phyloP scores from a whole-genome alignment of 2,888 invertebrate species.

The Sesia apiformis region DNA sequence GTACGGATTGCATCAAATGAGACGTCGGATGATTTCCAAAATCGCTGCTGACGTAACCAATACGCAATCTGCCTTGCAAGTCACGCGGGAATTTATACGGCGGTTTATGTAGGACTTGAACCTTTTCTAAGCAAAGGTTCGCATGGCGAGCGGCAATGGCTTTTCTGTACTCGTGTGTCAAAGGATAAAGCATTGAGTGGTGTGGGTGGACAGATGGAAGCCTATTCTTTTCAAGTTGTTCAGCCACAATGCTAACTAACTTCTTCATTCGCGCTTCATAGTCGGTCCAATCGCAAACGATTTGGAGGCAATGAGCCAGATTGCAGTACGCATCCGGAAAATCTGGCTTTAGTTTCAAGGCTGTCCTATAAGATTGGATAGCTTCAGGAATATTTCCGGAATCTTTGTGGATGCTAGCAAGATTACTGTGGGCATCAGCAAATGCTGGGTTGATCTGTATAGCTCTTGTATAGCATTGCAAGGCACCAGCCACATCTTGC shows the following conservation, averaged over 20 bases:
- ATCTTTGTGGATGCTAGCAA: conserved; percentile 99
- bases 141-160: conserved; percentile 98
- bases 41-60: conserved; percentile 99
- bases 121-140: conserved; percentile 97
- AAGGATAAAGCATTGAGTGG: conserved; percentile 99
- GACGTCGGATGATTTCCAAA: conserved; percentile 99
- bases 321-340: conserved; percentile 99
- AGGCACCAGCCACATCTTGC: conserved; percentile 97
- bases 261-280: conserved; percentile 98
- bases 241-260: conserved; percentile 95
- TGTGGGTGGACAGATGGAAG: conserved; percentile 99
- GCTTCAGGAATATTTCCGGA: conserved; percentile 99
- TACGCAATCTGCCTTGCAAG: conserved; percentile 82
- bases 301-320: conserved; percentile 98
- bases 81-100: conserved; percentile 87
- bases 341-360: conserved; percentile 97
- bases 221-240: conserved; percentile 97
- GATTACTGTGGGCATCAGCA: conserved; percentile 99
- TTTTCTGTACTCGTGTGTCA: conserved; percentile 95
- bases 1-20: conserved; percentile 99
- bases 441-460: conserved; percentile 99
- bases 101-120: conserved; percentile 94
- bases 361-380: conserved; percentile 97
- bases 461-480: conserved; percentile 98
- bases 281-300: conserved; percentile 99